phyloP scores from a whole-genome alignment of 2,888 invertebrate species.

The Theodoxus fluviatilis region DNA sequence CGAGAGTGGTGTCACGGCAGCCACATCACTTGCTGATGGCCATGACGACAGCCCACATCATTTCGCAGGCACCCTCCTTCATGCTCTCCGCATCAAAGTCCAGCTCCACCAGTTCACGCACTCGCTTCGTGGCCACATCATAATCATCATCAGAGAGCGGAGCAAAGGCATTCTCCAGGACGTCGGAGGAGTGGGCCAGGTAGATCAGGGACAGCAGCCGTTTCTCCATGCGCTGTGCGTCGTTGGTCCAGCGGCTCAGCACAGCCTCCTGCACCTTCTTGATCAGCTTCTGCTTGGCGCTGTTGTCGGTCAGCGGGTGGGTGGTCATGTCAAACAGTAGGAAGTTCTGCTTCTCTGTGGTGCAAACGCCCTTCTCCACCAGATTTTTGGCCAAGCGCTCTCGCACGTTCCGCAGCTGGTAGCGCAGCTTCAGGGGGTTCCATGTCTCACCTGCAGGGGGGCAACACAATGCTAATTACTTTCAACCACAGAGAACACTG shows the following conservation, averaged over 20 bases:
- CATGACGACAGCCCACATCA: slow-evolving; percentile 99
- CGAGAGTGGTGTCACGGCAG: too few species aligned
- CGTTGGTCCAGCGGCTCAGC: slow-evolving; percentile 91
- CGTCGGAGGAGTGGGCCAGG: slow-evolving; percentile 97
- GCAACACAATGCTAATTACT: too few species aligned
- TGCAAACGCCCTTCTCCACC: slow-evolving; percentile 98
- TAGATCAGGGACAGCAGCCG: slow-evolving; percentile 91
- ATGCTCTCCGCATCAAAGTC: slow-evolving; percentile 95
- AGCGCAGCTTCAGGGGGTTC: slow-evolving; percentile 98
- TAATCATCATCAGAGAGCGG: slow-evolving; percentile 94
- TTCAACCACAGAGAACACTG: too few species aligned
- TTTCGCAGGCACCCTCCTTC: slow-evolving; percentile 76
- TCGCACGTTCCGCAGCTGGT: slow-evolving; percentile 97
- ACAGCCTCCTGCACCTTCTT: slow-evolving; percentile 96
- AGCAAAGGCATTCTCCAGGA: slow-evolving; percentile 98
- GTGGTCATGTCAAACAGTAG: slow-evolving; percentile 99
- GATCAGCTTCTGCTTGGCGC: slow-evolving; percentile 92
- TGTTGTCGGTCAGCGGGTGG: slow-evolving; percentile 95
- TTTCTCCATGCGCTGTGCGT: slow-evolving; percentile 96
- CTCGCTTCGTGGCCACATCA: slow-evolving; percentile 96
- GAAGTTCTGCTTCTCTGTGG: slow-evolving; percentile 99
- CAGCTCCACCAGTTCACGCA: slow-evolving; percentile 91
- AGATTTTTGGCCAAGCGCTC: slow-evolving; percentile 98
- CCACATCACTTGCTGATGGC: slow-evolving; percentile 89
- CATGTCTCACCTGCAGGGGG: slow-evolving; percentile 87